Percentiles rank a stretch among this genome's conserved stretches.
Evolutionary conservation across 2,888 invertebrate species (phyloP).

Genomic region (Diabrotica balteata): DNA sequence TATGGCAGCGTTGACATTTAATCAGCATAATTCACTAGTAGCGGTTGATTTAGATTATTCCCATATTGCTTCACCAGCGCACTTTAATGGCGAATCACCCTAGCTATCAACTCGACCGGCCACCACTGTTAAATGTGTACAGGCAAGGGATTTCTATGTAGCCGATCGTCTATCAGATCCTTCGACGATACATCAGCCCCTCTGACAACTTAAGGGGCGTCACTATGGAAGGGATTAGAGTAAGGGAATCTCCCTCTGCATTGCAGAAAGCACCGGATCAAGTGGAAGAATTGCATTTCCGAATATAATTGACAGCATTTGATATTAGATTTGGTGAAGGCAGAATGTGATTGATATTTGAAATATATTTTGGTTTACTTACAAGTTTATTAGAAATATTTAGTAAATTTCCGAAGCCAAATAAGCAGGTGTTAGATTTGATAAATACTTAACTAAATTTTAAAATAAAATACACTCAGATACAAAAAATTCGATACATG

Average conservation of each 20-base stretch:
- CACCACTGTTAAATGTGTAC: constrained; percentile 6
- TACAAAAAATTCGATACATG: too few species aligned
- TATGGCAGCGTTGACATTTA: too few species aligned
- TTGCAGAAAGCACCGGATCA: constrained; percentile 6
- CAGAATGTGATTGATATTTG: too few species aligned
- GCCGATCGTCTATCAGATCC: constrained; percentile 9
- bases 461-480: too few species aligned
- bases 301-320: constrained; percentile 10
- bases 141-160: constrained; percentile 4
- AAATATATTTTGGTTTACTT: too few species aligned
- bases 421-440: too few species aligned
- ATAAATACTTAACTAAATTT: too few species aligned
- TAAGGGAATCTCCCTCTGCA: constrained; percentile 12
- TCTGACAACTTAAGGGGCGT: constrained; percentile 10
- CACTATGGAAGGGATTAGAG: constrained; percentile 12
- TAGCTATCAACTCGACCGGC: background rate
- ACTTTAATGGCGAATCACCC: background rate
- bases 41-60: background rate
- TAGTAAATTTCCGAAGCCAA: too few species aligned
- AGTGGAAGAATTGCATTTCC: constrained; percentile 21
- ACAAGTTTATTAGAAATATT: too few species aligned
- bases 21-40: too few species aligned
- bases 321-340: constrained; percentile 7
- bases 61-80: background rate
- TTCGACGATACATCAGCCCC: constrained; percentile 15